A percentile compares a stretch with the other conserved stretches of the same genome.
Conservation (phyloP, 2,113 vertebrate genomes). For the Columba janthina region DNA sequence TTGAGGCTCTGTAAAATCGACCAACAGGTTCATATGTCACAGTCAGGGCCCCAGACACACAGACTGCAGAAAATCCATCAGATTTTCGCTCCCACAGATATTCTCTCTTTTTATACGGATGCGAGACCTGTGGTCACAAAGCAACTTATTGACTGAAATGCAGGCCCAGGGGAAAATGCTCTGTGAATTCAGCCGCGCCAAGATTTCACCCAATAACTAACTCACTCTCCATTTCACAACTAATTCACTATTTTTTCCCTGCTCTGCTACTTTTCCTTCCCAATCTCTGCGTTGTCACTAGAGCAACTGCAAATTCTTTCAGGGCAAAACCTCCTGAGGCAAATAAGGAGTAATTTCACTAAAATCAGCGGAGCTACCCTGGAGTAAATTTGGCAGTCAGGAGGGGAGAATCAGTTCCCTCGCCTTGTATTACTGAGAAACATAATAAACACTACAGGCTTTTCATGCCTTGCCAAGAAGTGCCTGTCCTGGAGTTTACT, state of each 20-base stretch:
- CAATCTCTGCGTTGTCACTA: background rate
- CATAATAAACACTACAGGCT: background rate
- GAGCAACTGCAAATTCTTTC: background rate
- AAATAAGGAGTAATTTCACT: background rate
- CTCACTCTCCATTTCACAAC: background rate
- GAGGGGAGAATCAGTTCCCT: conserved; percentile 8
- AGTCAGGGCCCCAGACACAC: background rate
- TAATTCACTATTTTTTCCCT: background rate
- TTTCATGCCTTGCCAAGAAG: conserved; percentile 57
- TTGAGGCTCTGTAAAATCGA: background rate
- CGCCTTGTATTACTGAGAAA: conserved; percentile 1
- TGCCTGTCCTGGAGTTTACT: conserved; percentile 22
- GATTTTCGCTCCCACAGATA: background rate
- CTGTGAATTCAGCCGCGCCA: background rate
- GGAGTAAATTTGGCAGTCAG: conserved; percentile 22
- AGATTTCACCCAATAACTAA: background rate
- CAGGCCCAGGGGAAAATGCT: background rate
- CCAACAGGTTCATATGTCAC: background rate
- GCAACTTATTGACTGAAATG: background rate
- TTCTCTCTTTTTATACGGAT: background rate
- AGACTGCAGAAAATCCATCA: background rate
- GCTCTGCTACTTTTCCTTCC: background rate
- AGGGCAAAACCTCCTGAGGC: background rate
- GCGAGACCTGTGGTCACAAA: background rate
- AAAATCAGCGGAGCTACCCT: background rate